phyloP scores from a whole-genome alignment of 1,140 invertebrate genomes.

The Berghia stephanieae region DNA sequence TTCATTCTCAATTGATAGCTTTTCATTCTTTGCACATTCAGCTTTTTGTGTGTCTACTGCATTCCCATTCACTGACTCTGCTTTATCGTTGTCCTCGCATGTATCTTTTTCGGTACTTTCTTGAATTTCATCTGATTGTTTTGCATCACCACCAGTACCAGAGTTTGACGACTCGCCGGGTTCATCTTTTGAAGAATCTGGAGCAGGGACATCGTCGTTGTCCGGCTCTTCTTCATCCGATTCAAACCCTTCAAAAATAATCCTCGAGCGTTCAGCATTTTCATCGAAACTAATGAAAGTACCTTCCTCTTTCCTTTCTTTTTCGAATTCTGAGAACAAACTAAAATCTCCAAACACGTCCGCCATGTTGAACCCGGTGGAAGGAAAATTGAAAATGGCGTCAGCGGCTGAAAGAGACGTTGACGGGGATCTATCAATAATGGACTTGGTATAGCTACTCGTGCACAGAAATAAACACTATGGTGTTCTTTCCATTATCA shows the following conservation, averaged over 20 bases:
- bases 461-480: too few species aligned
- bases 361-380: slow-evolving; percentile 38
- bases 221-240: slow-evolving; percentile 37
- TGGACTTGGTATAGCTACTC: too few species aligned
- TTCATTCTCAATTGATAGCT: not conserved
- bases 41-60: not conserved
- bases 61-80: not conserved
- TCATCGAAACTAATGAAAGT: slow-evolving; percentile 51
- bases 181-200: too few species aligned
- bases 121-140: not conserved
- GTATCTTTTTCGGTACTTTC: not conserved
- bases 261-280: slow-evolving; percentile 47
- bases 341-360: slow-evolving; percentile 55
- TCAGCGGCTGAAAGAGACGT: too few species aligned
- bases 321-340: slow-evolving; percentile 62
- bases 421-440: too few species aligned
- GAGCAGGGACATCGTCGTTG: not conserved
- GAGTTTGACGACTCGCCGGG: too few species aligned
- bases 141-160: not conserved
- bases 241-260: slow-evolving; percentile 46
- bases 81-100: not conserved
- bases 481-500: too few species aligned
- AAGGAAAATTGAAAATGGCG: too few species aligned
- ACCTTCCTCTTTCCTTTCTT: slow-evolving; percentile 45
- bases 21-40: not conserved